A percentile compares a stretch with the other conserved stretches of the same genome.
Evolutionary conservation across 1,140 invertebrate species (phyloP).

Genomic region (Solenopsis invicta): DNA sequence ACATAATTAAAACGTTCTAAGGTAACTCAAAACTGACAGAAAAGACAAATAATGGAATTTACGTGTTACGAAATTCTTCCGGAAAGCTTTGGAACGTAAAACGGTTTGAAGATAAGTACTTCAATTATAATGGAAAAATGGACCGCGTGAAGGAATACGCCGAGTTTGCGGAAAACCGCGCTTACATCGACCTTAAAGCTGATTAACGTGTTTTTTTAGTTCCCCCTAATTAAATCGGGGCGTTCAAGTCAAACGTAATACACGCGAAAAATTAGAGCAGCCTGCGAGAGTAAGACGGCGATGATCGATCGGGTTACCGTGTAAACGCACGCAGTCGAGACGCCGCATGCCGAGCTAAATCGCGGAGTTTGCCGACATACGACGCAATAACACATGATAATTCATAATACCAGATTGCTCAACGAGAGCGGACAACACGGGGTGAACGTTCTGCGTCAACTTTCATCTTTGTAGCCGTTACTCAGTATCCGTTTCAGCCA

Average conservation of each 20-base stretch:
- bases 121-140: slow-evolving; percentile 12
- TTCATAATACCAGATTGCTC: slow-evolving; percentile 14
- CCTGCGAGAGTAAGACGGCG: not conserved
- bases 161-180: slow-evolving; percentile 10
- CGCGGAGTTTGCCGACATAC: not conserved
- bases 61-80: not conserved
- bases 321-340: not conserved
- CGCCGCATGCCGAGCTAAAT: not conserved
- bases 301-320: slow-evolving; percentile 41
- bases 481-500: slow-evolving; percentile 29
- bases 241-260: not conserved
- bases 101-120: not conserved
- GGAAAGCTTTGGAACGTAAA: not conserved
- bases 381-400: slow-evolving; percentile 29
- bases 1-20: not conserved
- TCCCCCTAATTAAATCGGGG: slow-evolving; percentile 7
- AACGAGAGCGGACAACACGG: not conserved
- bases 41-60: not conserved
- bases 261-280: slow-evolving; percentile 31
- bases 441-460: not conserved
- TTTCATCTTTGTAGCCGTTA: slow-evolving; percentile 34
- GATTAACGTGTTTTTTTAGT: slow-evolving; percentile 35
- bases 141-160: not conserved
- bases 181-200: not conserved
- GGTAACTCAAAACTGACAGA: no score